Base-by-base conservation (phyloP, 2,888 invertebrate genomes). In the Helleia helle region DNA sequence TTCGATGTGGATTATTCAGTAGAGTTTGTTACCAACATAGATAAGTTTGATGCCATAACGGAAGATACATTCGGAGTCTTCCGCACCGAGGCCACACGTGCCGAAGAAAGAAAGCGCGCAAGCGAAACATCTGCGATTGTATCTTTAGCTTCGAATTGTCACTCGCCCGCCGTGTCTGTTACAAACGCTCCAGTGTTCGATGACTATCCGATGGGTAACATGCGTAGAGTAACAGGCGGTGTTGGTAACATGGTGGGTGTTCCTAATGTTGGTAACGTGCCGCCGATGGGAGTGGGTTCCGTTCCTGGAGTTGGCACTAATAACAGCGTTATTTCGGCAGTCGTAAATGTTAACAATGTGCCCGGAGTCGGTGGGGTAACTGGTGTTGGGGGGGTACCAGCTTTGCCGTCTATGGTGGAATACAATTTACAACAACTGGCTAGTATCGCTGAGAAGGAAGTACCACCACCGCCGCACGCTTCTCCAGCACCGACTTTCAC, bases 361-460 rank as follows among this genome's bases (percentile, higher is more conserved):
- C 42, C 67, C 8, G 71, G 68, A 43, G 71, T 74, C 18, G 62
- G 70, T 18, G 51, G 62, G n/a, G n/a, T n/a, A n/a, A n/a, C n/a
- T 8, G 62, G 65, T 18, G 71, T 71, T 1, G 65, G 71, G 28
- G 71, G 77, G 8, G 75, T 80, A 26, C 63, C 71, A 14, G 62
- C 76, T 31, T 57, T 80, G 54, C 81, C 90, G 7, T 93, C 92
- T 55, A 93, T 94, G 79, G 92, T 93, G 46, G 94, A 95, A 73
- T 95, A 94, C 64, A 95, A 95, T 74, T 77, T 95, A 55, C 93
- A 93, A 51, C 93, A 93, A 67, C 72, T 95, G 62, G 94, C 94
- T 30, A 93, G 91, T 58, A 87, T 95, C 52, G 93, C 93, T 1
- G 93, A 93, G 65, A 91, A 89, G 54, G 88, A 85, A 17, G 75